Percentiles rank a stretch among this genome's conserved stretches.
Evolutionary conservation across 2,797 vertebrate species (phyloP).

Genomic region (Craterocephalus amniculus): DNA sequence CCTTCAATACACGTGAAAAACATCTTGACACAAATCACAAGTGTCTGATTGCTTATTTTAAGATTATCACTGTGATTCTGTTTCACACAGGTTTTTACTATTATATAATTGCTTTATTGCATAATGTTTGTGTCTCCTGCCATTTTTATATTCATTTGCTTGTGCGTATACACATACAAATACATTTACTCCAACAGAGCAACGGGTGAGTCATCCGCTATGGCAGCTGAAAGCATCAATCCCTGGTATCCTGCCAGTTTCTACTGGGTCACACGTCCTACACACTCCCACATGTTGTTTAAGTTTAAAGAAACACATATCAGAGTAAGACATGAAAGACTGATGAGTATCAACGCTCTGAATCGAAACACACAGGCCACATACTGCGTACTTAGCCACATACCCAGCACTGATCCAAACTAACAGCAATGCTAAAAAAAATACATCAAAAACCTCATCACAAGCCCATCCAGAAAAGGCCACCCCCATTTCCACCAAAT

Average conservation of each 20-base stretch:
- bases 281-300: conserved; percentile 71
- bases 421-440: not conserved
- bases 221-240: conserved; percentile 59
- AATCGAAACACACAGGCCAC: conserved; percentile 27
- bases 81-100: conserved; percentile 27
- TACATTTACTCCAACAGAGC: conserved; percentile 40
- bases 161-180: conserved; percentile 19
- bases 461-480: no score
- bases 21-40: not conserved
- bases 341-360: conserved; percentile 37
- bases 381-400: conserved; percentile 1
- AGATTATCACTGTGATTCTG: conserved; percentile 3
- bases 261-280: conserved; percentile 69
- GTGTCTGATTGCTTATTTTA: conserved; percentile 4
- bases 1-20: not conserved
- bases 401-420: conserved; percentile 37
- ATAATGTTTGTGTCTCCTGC: conserved; percentile 48
- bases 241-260: conserved; percentile 64
- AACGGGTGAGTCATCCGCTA: conserved; percentile 63
- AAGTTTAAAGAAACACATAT: conserved; percentile 67
- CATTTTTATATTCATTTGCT: conserved; percentile 42
- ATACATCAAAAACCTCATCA: not conserved
- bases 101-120: conserved; percentile 51
- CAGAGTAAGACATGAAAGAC: conserved; percentile 54
- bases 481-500: no score